Evolutionary conservation across 2,888 invertebrate genomes (phyloP).

Genomic region (Thymelicus acteon): DNA sequence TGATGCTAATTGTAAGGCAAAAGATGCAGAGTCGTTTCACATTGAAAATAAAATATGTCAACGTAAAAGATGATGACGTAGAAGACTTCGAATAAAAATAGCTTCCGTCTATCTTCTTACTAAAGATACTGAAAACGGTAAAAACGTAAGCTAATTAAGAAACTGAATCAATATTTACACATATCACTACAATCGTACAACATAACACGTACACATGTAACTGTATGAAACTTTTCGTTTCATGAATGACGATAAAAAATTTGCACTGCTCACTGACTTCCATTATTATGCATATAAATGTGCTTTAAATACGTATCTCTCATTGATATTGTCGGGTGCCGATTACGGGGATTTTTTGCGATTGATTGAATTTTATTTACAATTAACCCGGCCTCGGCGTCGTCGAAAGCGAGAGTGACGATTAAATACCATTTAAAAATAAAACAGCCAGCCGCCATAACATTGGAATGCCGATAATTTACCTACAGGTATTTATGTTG

Average conservation of each 20-base stretch:
- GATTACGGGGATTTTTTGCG: slow-evolving; percentile 81
- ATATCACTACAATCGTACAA: slow-evolving; percentile 11
- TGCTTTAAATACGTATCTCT: slow-evolving; percentile 62
- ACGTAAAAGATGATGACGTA: too few relatives aligned
- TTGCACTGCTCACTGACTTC: slow-evolving; percentile 46
- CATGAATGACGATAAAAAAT: slow-evolving; percentile 44
- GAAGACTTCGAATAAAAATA: neutral
- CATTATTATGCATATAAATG: slow-evolving; percentile 56
- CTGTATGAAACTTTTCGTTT: slow-evolving; percentile 31
- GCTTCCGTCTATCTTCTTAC: neutral
- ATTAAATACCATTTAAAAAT: slow-evolving; percentile 84
- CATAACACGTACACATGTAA: slow-evolving; percentile 15
- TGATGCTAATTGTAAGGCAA: too few relatives aligned
- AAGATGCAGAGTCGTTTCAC: too few relatives aligned
- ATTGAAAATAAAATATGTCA: too few relatives aligned
- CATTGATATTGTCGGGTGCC: slow-evolving; percentile 76
- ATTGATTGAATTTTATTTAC: slow-evolving; percentile 85
- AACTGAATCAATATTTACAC: slow-evolving; percentile 12
- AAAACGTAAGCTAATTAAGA: neutral
- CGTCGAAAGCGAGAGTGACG: slow-evolving; percentile 79
- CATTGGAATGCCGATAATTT: slow-evolving; percentile 64
- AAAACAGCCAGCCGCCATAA: slow-evolving; percentile 76
- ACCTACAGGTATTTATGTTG: slow-evolving; percentile 48
- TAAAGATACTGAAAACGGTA: neutral
- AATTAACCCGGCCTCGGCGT: slow-evolving; percentile 78